These are phyloP conservation scores for Athalia cordata DNA, from an alignment of 2,888 invertebrate species.

Conservation along the genomic window DNA sequence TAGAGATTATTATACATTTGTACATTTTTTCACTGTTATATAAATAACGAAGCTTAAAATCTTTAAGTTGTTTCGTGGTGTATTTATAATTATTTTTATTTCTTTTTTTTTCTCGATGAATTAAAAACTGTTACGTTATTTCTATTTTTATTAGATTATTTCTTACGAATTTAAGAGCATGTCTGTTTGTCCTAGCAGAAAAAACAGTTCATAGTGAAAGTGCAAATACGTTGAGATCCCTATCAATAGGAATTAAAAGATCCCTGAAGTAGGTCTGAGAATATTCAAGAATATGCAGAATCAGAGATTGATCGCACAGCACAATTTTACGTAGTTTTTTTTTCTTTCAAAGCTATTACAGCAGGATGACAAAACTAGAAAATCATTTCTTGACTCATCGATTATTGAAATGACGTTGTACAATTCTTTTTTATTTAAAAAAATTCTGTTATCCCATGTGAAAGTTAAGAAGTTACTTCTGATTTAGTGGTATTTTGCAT, in stretches of 20 bases:
- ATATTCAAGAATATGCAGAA: slow-evolving; percentile 3
- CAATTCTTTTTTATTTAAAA: no score
- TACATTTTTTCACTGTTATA: slow-evolving; percentile 46
- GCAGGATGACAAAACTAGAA: no score
- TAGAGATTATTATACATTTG: slow-evolving; percentile 32
- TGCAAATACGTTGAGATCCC: slow-evolving; percentile 35
- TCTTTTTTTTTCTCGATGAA: slow-evolving; percentile 15
- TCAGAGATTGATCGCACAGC: neutral
- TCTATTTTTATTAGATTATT: slow-evolving; percentile 34
- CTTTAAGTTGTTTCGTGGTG: slow-evolving; percentile 45
- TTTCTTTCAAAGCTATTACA: no score
- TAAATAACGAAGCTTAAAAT: slow-evolving; percentile 32
- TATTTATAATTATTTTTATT: slow-evolving; percentile 45
- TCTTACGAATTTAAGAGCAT: slow-evolving; percentile 14
- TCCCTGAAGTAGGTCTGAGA: slow-evolving; percentile 17
- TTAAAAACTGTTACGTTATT: slow-evolving; percentile 39
- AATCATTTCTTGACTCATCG: no score
- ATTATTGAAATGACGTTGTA: no score
- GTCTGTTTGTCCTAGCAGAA: slow-evolving; percentile 12
- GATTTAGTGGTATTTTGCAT: slow-evolving; percentile 5
- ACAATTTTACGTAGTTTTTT: no score
- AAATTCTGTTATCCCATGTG: no score
- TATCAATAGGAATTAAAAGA: slow-evolving; percentile 13
- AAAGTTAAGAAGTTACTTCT: no score
- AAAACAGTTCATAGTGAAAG: slow-evolving; percentile 29